Percentiles rank a stretch among this genome's conserved stretches.
Conservation (phyloP, 1,140 invertebrate genomes). For the Rhopalosiphum maidis region DNA sequence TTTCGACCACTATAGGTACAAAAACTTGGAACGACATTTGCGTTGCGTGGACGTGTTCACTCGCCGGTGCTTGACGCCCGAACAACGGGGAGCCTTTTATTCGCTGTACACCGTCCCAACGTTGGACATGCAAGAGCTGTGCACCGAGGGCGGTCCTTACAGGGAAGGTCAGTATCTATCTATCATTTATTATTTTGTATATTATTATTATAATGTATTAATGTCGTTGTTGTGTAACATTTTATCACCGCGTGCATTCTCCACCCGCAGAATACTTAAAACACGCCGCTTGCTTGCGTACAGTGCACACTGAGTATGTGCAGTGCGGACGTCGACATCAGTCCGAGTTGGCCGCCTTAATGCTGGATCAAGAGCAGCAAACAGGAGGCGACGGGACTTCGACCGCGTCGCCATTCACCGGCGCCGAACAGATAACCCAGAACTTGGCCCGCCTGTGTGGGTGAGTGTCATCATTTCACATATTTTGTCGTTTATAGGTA, state of each 20-base stretch:
- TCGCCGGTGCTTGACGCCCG: not conserved
- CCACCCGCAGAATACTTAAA: conserved; percentile 12
- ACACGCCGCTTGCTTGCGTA: conserved; percentile 13
- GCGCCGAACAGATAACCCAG: not conserved
- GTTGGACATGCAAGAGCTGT: conserved; percentile 42
- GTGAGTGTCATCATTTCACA: not conserved
- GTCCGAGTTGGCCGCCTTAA: not conserved
- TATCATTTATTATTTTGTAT: not conserved
- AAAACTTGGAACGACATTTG: conserved; percentile 44
- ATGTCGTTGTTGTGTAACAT: not conserved
- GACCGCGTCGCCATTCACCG: not conserved
- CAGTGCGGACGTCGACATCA: conserved; percentile 25
- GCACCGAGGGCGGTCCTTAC: not conserved
- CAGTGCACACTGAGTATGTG: conserved; percentile 13
- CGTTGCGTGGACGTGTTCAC: conserved; percentile 35
- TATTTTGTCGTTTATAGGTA: not conserved
- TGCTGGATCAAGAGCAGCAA: not conserved
- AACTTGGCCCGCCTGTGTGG: conserved; percentile 33
- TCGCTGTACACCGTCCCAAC: conserved; percentile 21
- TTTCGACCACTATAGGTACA: not conserved
- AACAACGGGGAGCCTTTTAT: conserved; percentile 37
- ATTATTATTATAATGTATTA: not conserved
- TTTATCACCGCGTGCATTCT: not conserved
- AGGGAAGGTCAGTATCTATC: conserved; percentile 14
- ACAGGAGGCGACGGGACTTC: not conserved